These are phyloP conservation scores for Pteronura brasiliensis DNA, from an alignment of 2,113 vertebrate species.

Conservation along the genomic window DNA sequence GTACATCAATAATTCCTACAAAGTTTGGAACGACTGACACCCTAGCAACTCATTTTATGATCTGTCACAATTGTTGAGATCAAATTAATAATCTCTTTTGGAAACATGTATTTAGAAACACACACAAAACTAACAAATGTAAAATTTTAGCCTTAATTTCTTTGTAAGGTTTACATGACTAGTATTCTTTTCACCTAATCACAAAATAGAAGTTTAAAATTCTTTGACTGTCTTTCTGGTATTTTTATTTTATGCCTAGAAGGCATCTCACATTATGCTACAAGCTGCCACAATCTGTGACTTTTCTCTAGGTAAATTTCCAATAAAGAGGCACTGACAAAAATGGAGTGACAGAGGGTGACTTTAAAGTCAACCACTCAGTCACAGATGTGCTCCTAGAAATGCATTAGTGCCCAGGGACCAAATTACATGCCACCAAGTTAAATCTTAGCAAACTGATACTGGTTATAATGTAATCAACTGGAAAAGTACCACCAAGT, in stretches of 20 bases:
- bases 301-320: slow-evolving; percentile 50
- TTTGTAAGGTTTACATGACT: neutral
- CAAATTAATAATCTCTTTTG: neutral
- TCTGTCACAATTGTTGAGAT: neutral
- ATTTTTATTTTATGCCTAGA: slow-evolving; percentile 37
- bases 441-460: slow-evolving; percentile 41
- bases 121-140: neutral
- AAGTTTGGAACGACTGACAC: neutral
- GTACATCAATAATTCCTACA: neutral
- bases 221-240: neutral
- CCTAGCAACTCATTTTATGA: neutral
- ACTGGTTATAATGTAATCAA: slow-evolving; percentile 19
- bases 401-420: slow-evolving; percentile 41
- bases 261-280: slow-evolving; percentile 32
- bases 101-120: slow-evolving; percentile 1
- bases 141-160: neutral
- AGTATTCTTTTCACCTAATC: neutral
- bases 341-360: slow-evolving; percentile 58
- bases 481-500: neutral
- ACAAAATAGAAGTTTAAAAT: neutral
- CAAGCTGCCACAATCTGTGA: slow-evolving; percentile 46
- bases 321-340: slow-evolving; percentile 45
- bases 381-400: slow-evolving; percentile 47
- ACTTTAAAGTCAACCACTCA: slow-evolving; percentile 48
- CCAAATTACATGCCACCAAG: slow-evolving; percentile 50